phyloP scores from a whole-genome alignment of 2,888 invertebrate species.

The Cecidostiba fungosa region DNA sequence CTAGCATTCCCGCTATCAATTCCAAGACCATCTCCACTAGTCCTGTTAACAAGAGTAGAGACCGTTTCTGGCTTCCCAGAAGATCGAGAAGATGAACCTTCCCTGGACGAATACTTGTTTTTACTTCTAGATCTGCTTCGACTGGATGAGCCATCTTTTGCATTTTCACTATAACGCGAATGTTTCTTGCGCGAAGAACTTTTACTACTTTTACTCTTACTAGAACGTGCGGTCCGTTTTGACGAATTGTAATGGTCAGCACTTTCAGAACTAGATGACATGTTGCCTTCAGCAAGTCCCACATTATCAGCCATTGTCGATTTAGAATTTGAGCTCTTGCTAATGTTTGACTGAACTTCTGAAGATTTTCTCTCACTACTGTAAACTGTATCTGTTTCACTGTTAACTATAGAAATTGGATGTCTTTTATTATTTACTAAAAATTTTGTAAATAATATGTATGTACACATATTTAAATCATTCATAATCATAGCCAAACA shows the following conservation, averaged over 20 bases:
- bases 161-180: conserved; percentile 46
- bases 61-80: conserved; percentile 31
- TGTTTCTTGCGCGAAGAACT: conserved; percentile 47
- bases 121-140: conserved; percentile 63
- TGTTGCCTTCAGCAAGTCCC: conserved; percentile 43
- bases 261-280: conserved; percentile 58
- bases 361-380: too few species aligned
- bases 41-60: conserved; percentile 14
- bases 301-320: conserved; percentile 14
- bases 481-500: background rate
- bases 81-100: conserved; percentile 54
- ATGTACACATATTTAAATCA: background rate
- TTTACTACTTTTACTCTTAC: conserved; percentile 62
- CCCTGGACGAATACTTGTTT: conserved; percentile 55
- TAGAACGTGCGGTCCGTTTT: conserved; percentile 48
- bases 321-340: conserved; percentile 21
- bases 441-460: background rate
- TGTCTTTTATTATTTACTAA: conserved; percentile 49
- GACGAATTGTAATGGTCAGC: conserved; percentile 30
- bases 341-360: conserved; percentile 73
- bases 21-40: conserved; percentile 2
- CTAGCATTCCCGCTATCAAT: conserved; percentile 46
- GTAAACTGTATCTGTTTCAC: conserved; percentile 79
- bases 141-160: conserved; percentile 61
- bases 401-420: conserved; percentile 74